These are phyloP conservation scores for Athetis lepigone DNA, from an alignment of 2,888 invertebrate genomes.

Conservation along the genomic window DNA sequence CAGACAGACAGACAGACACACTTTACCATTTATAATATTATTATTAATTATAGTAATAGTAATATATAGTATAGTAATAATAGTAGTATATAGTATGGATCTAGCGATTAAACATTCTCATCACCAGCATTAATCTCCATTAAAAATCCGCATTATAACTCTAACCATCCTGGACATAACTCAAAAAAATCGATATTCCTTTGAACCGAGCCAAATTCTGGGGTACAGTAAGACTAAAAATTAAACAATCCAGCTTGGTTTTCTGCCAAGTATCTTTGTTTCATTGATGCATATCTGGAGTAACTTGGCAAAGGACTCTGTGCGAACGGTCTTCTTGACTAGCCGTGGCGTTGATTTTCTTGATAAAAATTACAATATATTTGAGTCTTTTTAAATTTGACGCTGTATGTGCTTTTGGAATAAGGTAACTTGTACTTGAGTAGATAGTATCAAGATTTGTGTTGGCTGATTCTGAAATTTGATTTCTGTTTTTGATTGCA, in stretches of 20 bases:
- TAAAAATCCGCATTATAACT: conserved; percentile 21
- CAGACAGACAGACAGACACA: no score
- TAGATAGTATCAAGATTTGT: conserved; percentile 5
- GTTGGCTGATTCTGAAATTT: not conserved
- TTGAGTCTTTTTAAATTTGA: conserved; percentile 17
- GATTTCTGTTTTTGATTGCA: not conserved
- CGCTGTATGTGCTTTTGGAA: not conserved
- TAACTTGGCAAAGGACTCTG: conserved; percentile 55
- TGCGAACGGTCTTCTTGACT: conserved; percentile 63
- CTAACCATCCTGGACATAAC: conserved; percentile 47
- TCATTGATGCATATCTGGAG: conserved; percentile 76
- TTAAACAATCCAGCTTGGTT: conserved; percentile 76
- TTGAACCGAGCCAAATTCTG: conserved; percentile 62
- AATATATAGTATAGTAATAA: no score
- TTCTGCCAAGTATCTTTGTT: conserved; percentile 72
- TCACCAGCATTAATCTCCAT: conserved; percentile 38
- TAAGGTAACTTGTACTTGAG: not conserved
- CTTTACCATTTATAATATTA: no score
- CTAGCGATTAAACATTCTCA: conserved; percentile 26
- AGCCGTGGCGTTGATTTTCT: conserved; percentile 48
- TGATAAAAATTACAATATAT: conserved; percentile 63
- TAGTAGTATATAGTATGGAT: no score
- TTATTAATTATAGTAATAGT: no score
- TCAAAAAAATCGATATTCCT: conserved; percentile 65
- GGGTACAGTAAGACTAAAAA: conserved; percentile 75